A percentile compares a stretch with the other conserved stretches of the same genome.
Evolutionary conservation across 2,888 invertebrate species (phyloP).

Genomic region (Opisthograptis luteolata): DNA sequence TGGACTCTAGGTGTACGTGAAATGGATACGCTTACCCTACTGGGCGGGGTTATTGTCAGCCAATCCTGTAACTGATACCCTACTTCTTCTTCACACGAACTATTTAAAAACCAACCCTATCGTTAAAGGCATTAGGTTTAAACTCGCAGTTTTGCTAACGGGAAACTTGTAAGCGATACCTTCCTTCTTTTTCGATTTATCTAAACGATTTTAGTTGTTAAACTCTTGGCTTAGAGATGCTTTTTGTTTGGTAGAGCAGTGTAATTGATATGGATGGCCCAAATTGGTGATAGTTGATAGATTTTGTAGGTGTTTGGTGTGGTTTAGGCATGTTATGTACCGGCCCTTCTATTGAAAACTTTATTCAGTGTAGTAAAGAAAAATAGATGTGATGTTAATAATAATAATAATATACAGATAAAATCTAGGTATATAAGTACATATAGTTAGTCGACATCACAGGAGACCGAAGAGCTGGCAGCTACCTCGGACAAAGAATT

Average conservation of each 20-base stretch:
- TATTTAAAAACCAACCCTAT: constrained; percentile 45
- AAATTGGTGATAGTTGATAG: constrained; percentile 52
- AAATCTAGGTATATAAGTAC: too few species aligned
- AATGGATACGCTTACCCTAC: constrained; percentile 70
- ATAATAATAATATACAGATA: too few species aligned
- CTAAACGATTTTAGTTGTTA: constrained; percentile 46
- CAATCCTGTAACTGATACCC: constrained; percentile 83
- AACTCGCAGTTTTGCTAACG: constrained; percentile 31
- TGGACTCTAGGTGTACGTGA: constrained; percentile 73
- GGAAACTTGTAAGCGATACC: constrained; percentile 74
- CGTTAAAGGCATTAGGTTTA: constrained; percentile 23
- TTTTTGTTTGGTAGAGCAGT: constrained; percentile 37
- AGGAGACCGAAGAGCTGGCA: too few species aligned
- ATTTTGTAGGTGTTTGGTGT: constrained; percentile 30
- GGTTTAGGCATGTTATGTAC: constrained; percentile 8
- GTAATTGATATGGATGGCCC: constrained; percentile 72
- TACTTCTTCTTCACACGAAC: constrained; percentile 64
- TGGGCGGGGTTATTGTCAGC: constrained; percentile 76
- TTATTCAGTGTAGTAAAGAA: too few species aligned
- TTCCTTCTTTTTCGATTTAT: constrained; percentile 60
- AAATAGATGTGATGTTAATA: too few species aligned
- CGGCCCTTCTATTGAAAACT: too few species aligned
- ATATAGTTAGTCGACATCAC: too few species aligned
- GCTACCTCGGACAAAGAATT: too few species aligned
- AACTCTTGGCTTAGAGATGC: constrained; percentile 29